These are phyloP conservation scores for Cotesia glomerata DNA, from an alignment of 1,140 invertebrate genomes.

Conservation along the genomic window DNA sequence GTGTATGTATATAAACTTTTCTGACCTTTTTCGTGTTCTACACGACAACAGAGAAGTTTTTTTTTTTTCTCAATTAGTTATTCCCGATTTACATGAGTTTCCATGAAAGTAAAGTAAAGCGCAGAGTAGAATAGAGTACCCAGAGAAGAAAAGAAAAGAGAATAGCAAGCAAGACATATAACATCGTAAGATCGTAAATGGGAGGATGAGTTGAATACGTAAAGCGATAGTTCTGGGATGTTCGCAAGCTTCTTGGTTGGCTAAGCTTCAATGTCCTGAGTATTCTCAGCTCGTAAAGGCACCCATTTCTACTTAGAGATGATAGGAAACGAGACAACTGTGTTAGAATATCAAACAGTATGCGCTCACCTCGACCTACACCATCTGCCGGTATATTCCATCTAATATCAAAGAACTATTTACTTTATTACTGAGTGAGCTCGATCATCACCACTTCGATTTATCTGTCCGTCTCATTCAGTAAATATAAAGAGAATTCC, in stretches of 20 bases:
- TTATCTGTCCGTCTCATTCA: too few relatives aligned
- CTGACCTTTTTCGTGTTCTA: background rate
- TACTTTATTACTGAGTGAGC: background rate
- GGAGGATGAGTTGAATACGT: slow-evolving; percentile 25
- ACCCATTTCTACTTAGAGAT: slow-evolving; percentile 22
- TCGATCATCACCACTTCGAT: background rate
- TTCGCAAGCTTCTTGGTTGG: slow-evolving; percentile 13
- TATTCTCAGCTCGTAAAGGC: slow-evolving; percentile 24
- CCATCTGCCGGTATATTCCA: background rate
- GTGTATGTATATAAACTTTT: background rate
- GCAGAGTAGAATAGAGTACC: background rate
- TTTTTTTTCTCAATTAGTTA: slow-evolving; percentile 26
- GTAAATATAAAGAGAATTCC: too few relatives aligned
- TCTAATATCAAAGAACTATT: slow-evolving; percentile 3
- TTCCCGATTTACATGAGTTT: slow-evolving; percentile 28
- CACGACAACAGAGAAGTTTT: background rate
- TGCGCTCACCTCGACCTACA: background rate
- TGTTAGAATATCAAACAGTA: slow-evolving; percentile 28
- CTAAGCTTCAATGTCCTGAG: slow-evolving; percentile 8
- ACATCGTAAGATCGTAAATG: slow-evolving; percentile 14
- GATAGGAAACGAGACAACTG: slow-evolving; percentile 26
- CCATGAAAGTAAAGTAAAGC: background rate
- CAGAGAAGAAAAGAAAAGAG: background rate
- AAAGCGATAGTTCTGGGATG: slow-evolving; percentile 21
- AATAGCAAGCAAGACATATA: background rate